phyloP scores from a whole-genome alignment of 2,797 vertebrate genomes.

The Austrolebias charrua region DNA sequence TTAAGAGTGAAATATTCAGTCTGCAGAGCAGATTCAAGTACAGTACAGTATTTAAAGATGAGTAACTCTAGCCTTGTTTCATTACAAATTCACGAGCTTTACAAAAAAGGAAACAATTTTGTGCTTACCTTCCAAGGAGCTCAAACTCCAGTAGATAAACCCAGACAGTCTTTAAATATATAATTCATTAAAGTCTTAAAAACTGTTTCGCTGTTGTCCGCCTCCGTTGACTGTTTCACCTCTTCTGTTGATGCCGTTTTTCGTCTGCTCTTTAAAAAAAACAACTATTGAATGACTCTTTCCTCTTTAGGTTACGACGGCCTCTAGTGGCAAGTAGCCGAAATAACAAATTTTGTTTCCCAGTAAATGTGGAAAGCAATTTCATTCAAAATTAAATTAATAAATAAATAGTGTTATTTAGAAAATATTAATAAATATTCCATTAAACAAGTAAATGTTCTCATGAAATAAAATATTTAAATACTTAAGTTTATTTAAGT shows the following conservation, averaged over 20 bases:
- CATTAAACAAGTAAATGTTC: no score
- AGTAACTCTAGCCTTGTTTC: not conserved
- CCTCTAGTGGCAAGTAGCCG: slow-evolving; percentile 34
- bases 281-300: slow-evolving; percentile 20
- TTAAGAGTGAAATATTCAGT: no score
- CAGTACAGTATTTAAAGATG: not conserved
- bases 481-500: no score
- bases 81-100: not conserved
- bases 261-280: slow-evolving; percentile 22
- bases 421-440: no score
- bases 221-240: slow-evolving; percentile 41
- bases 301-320: slow-evolving; percentile 35
- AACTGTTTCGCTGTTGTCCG: slow-evolving; percentile 3
- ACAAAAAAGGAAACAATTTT: not conserved
- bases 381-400: no score
- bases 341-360: not conserved
- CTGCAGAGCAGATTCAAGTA: not conserved
- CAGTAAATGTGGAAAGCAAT: no score
- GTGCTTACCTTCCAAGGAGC: slow-evolving; percentile 42
- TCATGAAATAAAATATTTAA: no score
- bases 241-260: slow-evolving; percentile 31
- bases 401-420: no score
- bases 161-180: not conserved
- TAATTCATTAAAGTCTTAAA: not conserved
- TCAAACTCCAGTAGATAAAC: slow-evolving; percentile 36